Evolutionary conservation across 1,140 invertebrate species (phyloP).

Genomic region (Drosophila oshimai): DNA sequence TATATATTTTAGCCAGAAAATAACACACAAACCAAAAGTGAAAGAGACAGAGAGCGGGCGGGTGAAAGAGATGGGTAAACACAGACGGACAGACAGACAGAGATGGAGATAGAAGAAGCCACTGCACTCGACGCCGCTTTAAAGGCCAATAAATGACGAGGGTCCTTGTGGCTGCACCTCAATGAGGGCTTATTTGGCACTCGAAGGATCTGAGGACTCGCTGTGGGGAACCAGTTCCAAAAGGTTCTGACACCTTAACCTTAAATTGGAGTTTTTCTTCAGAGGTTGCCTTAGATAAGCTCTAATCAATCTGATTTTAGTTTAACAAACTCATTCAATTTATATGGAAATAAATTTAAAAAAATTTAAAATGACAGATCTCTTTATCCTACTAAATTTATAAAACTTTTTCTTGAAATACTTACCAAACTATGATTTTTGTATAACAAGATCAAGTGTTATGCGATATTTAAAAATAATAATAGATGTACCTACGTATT

Average conservation of each 20-base stretch:
- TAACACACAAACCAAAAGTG: slow-evolving; percentile 15
- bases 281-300: not conserved
- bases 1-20: not conserved
- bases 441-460: too few relatives aligned
- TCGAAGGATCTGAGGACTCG: slow-evolving; percentile 19
- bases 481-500: too few relatives aligned
- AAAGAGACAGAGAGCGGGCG: slow-evolving; percentile 10
- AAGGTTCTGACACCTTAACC: not conserved
- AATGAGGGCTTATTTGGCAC: slow-evolving; percentile 36
- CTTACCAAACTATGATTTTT: too few relatives aligned
- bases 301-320: not conserved
- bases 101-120: slow-evolving; percentile 30
- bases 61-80: slow-evolving; percentile 26
- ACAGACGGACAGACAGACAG: slow-evolving; percentile 12
- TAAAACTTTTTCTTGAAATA: too few relatives aligned
- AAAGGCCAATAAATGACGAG: slow-evolving; percentile 74
- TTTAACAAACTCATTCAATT: too few relatives aligned
- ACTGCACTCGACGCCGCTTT: slow-evolving; percentile 67
- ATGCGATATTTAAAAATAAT: too few relatives aligned
- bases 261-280: not conserved
- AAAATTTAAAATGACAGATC: too few relatives aligned
- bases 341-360: too few relatives aligned
- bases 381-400: too few relatives aligned
- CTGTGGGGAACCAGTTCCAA: slow-evolving; percentile 5
- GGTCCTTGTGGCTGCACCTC: slow-evolving; percentile 46